Evolutionary conservation across 1,140 invertebrate genomes (phyloP), one percentile per base, ranked within the genome.

Genomic region (Centruroides sculpturatus): DNA sequence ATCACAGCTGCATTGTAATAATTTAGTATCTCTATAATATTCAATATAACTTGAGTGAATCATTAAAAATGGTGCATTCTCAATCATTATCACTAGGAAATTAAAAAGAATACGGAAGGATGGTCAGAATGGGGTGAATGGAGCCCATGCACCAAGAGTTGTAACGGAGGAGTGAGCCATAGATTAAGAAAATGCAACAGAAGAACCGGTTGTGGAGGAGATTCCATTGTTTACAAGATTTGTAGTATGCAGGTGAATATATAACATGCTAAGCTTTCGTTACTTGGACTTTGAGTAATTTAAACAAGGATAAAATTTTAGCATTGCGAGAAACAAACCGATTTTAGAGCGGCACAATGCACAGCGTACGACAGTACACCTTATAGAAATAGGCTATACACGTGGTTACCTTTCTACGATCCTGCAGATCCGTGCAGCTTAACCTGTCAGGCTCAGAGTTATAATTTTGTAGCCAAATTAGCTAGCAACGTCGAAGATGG

Each of bases 371-470:
- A 92, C 74, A 79, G 80, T 59, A 79, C 84, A 1, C 85, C 86
- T 13, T 91, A 91, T 70, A 82, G 87, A 35, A 89, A 85, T 0
- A 80, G 83, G 59, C 70, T 85, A 48, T 83, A 90, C 69, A 82
- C 82, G 64, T 97, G 92, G 92, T 81, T 83, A 59, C 84, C 91
- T 0, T 85, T 90, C 71, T 82, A 87, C 67, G 86, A 93, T 71
- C 82, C 87, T n/a, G 78, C 81, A 3, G 83, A 86, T 62, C 88
- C 89, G 0, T 94, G 90, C 69, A 81, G 86, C n/a, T 78, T 94
- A 55, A 88, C 85, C 46, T 95, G 92, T 70, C 79, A 85, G 65
- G 82, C 83, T 2, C 77, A 78, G 56, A 77, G 77, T 4, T 60
- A 68, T 35, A 69, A 71, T 63, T 82, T 91, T 41, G 83, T 92